Base-by-base conservation (phyloP, 2,888 invertebrate genomes). In the Drosophila paramelanica region DNA sequence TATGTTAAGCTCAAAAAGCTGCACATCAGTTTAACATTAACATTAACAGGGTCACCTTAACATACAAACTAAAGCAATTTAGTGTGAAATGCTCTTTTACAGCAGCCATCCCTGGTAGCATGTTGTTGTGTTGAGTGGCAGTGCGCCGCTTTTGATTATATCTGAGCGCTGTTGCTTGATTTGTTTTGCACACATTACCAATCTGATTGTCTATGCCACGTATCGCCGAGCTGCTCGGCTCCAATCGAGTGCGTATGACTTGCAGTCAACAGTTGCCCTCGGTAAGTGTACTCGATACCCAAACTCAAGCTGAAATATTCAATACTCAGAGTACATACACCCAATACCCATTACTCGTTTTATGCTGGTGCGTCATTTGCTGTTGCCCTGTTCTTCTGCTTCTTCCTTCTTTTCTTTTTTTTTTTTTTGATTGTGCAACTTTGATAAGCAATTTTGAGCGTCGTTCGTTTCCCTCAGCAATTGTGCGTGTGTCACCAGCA, bases 181-280 rank as follows among this genome's bases (percentile, higher is more conserved):
- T 89, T 86, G 89, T 86, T 88, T 78, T 89, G 85, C 81, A 88
- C 87, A 88, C 87, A 89, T 88, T 88, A 80, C 87, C 71, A 66
- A 71, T 69, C 84, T 83, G 81, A 81, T 83, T 81, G 81, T 83
- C 87, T 86, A 77, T 67, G 80, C 77, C 84, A 83, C 80, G 84
- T 84, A 81, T 55, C 53, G 25, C 58, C 53, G 25, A 11, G 36
- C 8, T 20, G 23, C 33, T 11, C 3, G 1, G 62, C 53, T 43
- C 50, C 33, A 67, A 14, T 66, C 50, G 59, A 61, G 62, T 55
- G 75, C 58, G 73, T 73, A 67, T 79, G 79, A 70, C 70, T 62
- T 64, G 67, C 79, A 79, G 67, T 74, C 75, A 73, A 62, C 52
- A 59, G 67, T 55, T 55, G 61, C 38, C 38, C 42, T 36, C 47